phyloP scores from a whole-genome alignment of 2,888 invertebrate genomes.

The Sarcophaga caerulescens region DNA sequence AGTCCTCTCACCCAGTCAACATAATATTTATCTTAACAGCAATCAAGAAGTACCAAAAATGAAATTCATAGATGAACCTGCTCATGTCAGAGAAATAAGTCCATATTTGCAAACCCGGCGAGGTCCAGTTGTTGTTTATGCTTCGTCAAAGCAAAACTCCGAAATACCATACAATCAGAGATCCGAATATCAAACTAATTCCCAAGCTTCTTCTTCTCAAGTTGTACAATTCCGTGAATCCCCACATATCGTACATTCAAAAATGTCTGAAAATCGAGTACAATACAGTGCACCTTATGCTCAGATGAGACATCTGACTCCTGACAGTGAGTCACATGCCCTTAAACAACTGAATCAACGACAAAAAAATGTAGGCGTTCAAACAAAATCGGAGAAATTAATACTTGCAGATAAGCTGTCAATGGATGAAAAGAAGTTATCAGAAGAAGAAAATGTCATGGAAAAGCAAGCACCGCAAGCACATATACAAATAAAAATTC shows the following conservation, averaged over 20 bases:
- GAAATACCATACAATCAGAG: constrained; percentile 51
- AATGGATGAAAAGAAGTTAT: constrained; percentile 20
- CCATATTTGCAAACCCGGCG: constrained; percentile 72
- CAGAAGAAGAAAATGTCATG: constrained; percentile 12
- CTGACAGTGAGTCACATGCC: constrained; percentile 67
- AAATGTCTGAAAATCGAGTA: constrained; percentile 55
- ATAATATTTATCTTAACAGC: constrained; percentile 75
- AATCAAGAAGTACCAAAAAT: constrained; percentile 57
- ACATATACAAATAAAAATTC: constrained; percentile 76
- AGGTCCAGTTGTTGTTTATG: constrained; percentile 74
- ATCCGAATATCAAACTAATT: constrained; percentile 39
- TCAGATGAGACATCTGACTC: constrained; percentile 75
- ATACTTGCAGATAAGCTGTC: constrained; percentile 32
- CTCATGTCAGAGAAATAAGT: constrained; percentile 74
- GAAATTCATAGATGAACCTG: constrained; percentile 70
- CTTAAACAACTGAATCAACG: constrained; percentile 7
- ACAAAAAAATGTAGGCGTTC: background rate
- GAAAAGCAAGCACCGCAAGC: constrained; percentile 66
- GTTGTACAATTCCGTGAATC: constrained; percentile 55
- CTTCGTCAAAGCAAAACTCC: constrained; percentile 67
- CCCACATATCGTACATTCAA: constrained; percentile 35
- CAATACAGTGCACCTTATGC: constrained; percentile 78
- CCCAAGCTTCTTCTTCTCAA: constrained; percentile 28
- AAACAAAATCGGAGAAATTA: constrained; percentile 42
- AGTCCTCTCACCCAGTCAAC: constrained; percentile 76